phyloP scores from a whole-genome alignment of 2,888 invertebrate species.

The Oxytorus armatus region DNA sequence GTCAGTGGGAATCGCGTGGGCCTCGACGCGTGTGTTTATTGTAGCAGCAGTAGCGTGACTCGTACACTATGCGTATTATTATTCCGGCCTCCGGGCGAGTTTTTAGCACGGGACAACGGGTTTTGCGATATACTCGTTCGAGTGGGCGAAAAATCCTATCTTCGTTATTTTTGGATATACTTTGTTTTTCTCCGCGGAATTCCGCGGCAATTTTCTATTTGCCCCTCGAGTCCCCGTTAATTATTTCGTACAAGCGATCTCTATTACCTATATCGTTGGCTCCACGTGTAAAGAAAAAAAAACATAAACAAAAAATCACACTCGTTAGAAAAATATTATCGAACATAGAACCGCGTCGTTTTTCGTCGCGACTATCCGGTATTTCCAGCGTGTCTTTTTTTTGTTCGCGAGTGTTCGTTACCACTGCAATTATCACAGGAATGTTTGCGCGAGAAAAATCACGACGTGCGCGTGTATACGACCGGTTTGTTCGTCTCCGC shows the following conservation, averaged over 20 bases:
- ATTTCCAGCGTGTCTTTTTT: too few relatives aligned
- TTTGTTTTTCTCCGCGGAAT: too few relatives aligned
- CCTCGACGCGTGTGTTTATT: background rate
- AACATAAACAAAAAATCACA: too few relatives aligned
- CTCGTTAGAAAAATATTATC: too few relatives aligned
- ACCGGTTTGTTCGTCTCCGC: constrained; percentile 32
- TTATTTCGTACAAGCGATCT: too few relatives aligned
- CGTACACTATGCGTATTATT: background rate
- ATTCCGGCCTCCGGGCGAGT: constrained; percentile 30
- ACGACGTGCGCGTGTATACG: constrained; percentile 36
- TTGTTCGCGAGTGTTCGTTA: constrained; percentile 1
- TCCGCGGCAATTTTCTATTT: too few relatives aligned
- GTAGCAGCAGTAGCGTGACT: too few relatives aligned
- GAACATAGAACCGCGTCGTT: too few relatives aligned
- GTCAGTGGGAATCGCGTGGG: background rate
- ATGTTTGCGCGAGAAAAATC: constrained; percentile 20
- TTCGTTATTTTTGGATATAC: background rate
- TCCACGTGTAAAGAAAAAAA: too few relatives aligned
- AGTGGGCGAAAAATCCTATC: constrained; percentile 16
- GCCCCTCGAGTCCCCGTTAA: too few relatives aligned
- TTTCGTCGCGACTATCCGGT: too few relatives aligned
- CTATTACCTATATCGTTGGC: too few relatives aligned
- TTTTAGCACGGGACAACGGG: constrained; percentile 25
- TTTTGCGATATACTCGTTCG: constrained; percentile 11
- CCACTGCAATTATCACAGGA: constrained; percentile 29